Base-by-base conservation (phyloP, 1,140 invertebrate genomes). In the Coelopa frigida region DNA sequence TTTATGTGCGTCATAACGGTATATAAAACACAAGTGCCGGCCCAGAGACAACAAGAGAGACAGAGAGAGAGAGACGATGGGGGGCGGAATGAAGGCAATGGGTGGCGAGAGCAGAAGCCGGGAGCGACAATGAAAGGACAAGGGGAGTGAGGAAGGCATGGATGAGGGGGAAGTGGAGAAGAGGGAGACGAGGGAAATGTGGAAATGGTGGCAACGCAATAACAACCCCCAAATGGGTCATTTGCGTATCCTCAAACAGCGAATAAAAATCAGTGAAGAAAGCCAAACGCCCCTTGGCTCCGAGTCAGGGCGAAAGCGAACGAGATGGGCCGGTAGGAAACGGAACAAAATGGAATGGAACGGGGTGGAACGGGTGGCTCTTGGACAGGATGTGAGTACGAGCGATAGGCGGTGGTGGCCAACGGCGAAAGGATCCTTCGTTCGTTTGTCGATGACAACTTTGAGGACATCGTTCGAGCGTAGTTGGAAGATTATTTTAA, bases 161-260 rank as follows among this genome's bases (percentile, higher is more conserved):
- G 51, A 51, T 45, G 45, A 44, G 49, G 37, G 14, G 17, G 14
- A 36, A 21, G 45, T 6, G 24, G 31, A 17, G 39, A 26, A 17
- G 7, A 27, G 22, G 21, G 7, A 27, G 22, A 22, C 23, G 14
- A 31, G 26, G 31, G 33, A 32, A 27, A 36, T 52, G 48, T 31
- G 44, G 35, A 46, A 33, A 61, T 55, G 51, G n/a, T 52, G 45
- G 26, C n/a, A 26, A 18, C 63, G 55, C 66, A 63, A 67, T 68
- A 68, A 68, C 64, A 67, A 67, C 64, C 63, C 64, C 61, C 64
- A 68, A 68, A 68, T 68, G 63, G 64, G 63, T 64, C 62, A 68
- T 68, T 68, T 67, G 64, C 62, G 61, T 67, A 63, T 64, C 63
- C 64, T 68, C 64, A 67, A 67, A 68, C 63, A 66, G 59, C 62